Percentiles rank a stretch among this genome's conserved stretches.
Evolutionary conservation across 2,113 vertebrate species (phyloP).

Genomic region (Cottus gobio): DNA sequence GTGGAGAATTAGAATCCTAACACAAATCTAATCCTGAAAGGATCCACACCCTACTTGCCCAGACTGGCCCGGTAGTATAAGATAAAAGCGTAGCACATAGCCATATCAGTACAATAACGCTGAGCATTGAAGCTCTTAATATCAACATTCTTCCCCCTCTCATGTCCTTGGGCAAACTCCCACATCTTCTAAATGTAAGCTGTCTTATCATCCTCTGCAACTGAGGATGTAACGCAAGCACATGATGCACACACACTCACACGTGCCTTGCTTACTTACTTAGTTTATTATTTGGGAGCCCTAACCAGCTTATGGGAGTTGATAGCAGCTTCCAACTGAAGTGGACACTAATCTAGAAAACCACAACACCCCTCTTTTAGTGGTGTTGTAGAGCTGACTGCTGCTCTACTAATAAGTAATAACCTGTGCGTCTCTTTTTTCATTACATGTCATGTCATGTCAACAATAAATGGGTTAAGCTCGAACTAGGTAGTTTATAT

Average conservation of each 20-base stretch:
- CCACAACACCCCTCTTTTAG: not conserved
- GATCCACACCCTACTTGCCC: conserved; percentile 15
- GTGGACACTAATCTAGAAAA: not conserved
- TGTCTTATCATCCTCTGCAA: conserved; percentile 13
- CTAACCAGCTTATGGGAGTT: not conserved
- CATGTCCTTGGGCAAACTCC: conserved; percentile 6
- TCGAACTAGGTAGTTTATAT: not conserved
- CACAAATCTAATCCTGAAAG: not conserved
- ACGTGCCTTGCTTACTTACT: no score
- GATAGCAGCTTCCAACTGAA: conserved; percentile 3
- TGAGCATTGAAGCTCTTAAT: not conserved
- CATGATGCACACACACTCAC: conserved; percentile 10
- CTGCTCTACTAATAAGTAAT: not conserved
- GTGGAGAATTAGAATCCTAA: not conserved
- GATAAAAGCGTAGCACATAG: not conserved
- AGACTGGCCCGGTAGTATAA: not conserved
- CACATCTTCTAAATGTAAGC: conserved; percentile 6
- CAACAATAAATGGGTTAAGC: conserved; percentile 10
- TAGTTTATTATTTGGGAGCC: not conserved
- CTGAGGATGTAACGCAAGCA: conserved; percentile 27
- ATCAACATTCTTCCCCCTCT: not conserved
- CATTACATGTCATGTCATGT: conserved; percentile 4
- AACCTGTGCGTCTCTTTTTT: not conserved
- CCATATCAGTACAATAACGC: not conserved
- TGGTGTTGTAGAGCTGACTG: not conserved